phyloP scores from a whole-genome alignment of 2,888 invertebrate species.

The Calameuta filiformis region DNA sequence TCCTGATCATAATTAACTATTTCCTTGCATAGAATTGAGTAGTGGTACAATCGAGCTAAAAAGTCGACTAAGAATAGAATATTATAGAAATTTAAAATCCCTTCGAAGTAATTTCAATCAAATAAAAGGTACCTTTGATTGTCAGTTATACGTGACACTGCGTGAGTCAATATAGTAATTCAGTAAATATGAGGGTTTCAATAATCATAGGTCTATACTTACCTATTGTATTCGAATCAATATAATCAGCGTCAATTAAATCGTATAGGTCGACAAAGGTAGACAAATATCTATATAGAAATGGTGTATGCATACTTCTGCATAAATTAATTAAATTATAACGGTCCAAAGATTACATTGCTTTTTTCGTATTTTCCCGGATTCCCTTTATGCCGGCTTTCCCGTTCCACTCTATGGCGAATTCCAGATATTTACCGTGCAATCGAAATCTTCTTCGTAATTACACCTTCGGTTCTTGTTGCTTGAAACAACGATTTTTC shows the following conservation, averaged over 20 bases:
- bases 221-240: neutral
- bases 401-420: neutral
- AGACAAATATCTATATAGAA: neutral
- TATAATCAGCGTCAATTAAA: neutral
- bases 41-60: neutral
- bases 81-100: neutral
- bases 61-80: neutral
- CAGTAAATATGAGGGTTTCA: neutral
- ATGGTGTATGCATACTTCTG: neutral
- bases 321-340: neutral
- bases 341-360: neutral
- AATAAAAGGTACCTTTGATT: neutral
- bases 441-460: neutral
- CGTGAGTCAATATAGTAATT: neutral
- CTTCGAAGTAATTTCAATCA: neutral
- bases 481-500: neutral
- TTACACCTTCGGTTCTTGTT: neutral
- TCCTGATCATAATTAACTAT: neutral
- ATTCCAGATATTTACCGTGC: neutral
- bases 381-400: neutral
- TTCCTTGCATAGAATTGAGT: neutral
- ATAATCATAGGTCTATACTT: neutral
- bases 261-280: neutral
- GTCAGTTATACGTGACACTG: neutral
- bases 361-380: neutral